Conservation (phyloP, 2,888 invertebrate genomes). For the Drosophila melanocephala region DNA sequence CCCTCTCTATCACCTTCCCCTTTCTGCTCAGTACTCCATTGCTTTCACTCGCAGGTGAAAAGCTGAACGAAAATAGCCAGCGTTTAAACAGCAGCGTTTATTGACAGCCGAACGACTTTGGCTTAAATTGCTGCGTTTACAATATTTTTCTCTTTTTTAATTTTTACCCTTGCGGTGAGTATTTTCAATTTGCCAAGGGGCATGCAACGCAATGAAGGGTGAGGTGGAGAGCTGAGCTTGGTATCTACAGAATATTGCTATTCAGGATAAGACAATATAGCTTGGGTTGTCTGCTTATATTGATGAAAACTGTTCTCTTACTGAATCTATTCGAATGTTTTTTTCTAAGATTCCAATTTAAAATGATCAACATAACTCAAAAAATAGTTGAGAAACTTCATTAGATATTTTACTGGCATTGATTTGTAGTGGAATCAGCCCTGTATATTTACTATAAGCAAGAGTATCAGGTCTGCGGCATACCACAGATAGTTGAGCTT, state of each 20-base stretch:
- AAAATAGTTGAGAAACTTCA: neutral
- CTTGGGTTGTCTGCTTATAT: rapidly evolving
- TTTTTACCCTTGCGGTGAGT: constrained; percentile 4
- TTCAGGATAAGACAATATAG: neutral
- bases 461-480: neutral
- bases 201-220: neutral
- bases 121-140: constrained; percentile 60
- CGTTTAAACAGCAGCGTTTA: constrained; percentile 58
- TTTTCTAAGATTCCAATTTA: neutral
- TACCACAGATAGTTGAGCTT: neutral
- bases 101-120: constrained; percentile 48
- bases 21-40: neutral
- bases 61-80: constrained; percentile 41
- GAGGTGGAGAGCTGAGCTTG: rapidly evolving
- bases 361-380: too few species aligned
- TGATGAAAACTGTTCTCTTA: too few species aligned
- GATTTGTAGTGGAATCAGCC: neutral
- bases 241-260: neutral
- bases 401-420: neutral
- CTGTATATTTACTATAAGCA: neutral
- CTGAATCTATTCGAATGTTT: neutral
- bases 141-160: constrained; percentile 27
- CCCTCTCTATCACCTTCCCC: rapidly evolving
- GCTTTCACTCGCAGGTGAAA: constrained; percentile 37
- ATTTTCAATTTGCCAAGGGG: neutral